Conservation (phyloP, 2,888 invertebrate genomes). For the Phasia obesa region DNA sequence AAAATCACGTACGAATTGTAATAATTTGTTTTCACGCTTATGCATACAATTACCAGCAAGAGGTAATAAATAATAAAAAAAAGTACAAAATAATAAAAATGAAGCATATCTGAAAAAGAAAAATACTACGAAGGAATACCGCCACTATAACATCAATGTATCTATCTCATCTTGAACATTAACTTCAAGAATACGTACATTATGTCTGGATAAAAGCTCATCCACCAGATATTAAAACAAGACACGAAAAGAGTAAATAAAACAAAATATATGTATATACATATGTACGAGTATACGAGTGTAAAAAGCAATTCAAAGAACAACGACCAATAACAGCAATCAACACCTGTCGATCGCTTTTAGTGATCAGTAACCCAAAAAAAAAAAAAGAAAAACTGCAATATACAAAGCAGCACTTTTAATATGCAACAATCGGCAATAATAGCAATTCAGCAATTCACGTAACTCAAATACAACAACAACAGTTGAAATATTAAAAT, state of each 20-base stretch:
- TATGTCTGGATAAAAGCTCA: slow-evolving; percentile 67
- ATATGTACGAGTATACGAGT: slow-evolving; percentile 20
- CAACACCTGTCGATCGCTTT: slow-evolving; percentile 79
- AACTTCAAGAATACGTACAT: slow-evolving; percentile 59
- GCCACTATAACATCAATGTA: slow-evolving; percentile 57
- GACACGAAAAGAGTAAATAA: not conserved
- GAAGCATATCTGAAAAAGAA: slow-evolving; percentile 28
- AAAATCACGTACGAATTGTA: slow-evolving; percentile 81
- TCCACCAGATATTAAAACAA: slow-evolving; percentile 52
- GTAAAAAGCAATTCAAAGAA: slow-evolving; percentile 37
- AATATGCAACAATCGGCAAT: slow-evolving; percentile 62
- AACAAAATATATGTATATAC: slow-evolving; percentile 59
- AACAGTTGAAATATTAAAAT: slow-evolving; percentile 39
- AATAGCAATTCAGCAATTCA: slow-evolving; percentile 54
- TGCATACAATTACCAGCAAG: slow-evolving; percentile 70
- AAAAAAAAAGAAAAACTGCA: slow-evolving; percentile 13
- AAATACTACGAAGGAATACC: slow-evolving; percentile 44
- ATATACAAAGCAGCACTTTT: slow-evolving; percentile 50
- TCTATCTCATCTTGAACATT: slow-evolving; percentile 48
- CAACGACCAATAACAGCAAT: slow-evolving; percentile 75
- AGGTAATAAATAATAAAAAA: slow-evolving; percentile 64
- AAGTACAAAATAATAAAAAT: slow-evolving; percentile 15
- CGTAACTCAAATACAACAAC: slow-evolving; percentile 27
- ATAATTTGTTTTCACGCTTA: slow-evolving; percentile 81
- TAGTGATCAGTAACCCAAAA: slow-evolving; percentile 48